Evolutionary conservation across 2,797 vertebrate species (phyloP).

Genomic region (Ataeniobius toweri): DNA sequence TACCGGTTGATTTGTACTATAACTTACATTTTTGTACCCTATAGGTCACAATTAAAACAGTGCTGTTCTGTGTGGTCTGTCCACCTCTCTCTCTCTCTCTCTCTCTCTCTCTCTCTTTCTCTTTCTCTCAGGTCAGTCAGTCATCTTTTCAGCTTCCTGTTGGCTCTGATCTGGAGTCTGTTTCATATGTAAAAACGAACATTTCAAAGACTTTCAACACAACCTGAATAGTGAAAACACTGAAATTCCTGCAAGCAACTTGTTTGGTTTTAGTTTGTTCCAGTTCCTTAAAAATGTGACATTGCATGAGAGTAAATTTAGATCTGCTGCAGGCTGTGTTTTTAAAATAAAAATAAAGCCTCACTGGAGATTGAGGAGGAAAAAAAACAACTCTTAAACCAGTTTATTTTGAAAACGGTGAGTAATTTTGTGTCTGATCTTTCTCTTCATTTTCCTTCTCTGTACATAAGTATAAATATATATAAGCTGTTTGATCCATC

Average conservation of each 20-base stretch:
- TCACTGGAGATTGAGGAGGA: slow-evolving; percentile 14
- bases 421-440: slow-evolving; percentile 41
- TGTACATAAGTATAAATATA: slow-evolving; percentile 50
- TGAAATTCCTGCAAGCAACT: slow-evolving; percentile 17
- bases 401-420: slow-evolving; percentile 51
- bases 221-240: slow-evolving; percentile 11
- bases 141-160: slow-evolving; percentile 36
- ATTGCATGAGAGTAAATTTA: slow-evolving; percentile 32
- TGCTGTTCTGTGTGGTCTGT: slow-evolving; percentile 59
- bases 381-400: slow-evolving; percentile 37
- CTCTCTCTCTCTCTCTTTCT: slow-evolving; percentile 46
- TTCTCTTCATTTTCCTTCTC: slow-evolving; percentile 57
- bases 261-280: slow-evolving; percentile 16
- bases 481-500: slow-evolving; percentile 68
- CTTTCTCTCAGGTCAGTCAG: slow-evolving; percentile 67
- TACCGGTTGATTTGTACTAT: slow-evolving; percentile 41
- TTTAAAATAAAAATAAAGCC: slow-evolving; percentile 6
- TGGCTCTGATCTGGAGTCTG: slow-evolving; percentile 17
- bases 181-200: slow-evolving; percentile 46
- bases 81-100: slow-evolving; percentile 55
- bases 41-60: slow-evolving; percentile 39
- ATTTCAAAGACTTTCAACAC: slow-evolving; percentile 6
- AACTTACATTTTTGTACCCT: slow-evolving; percentile 42
- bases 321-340: slow-evolving; percentile 40
- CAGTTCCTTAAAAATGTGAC: slow-evolving; percentile 30